Percentiles rank a stretch among this genome's conserved stretches.
Evolutionary conservation across 2,888 invertebrate species (phyloP).

Genomic region (Fragum whitleyi): DNA sequence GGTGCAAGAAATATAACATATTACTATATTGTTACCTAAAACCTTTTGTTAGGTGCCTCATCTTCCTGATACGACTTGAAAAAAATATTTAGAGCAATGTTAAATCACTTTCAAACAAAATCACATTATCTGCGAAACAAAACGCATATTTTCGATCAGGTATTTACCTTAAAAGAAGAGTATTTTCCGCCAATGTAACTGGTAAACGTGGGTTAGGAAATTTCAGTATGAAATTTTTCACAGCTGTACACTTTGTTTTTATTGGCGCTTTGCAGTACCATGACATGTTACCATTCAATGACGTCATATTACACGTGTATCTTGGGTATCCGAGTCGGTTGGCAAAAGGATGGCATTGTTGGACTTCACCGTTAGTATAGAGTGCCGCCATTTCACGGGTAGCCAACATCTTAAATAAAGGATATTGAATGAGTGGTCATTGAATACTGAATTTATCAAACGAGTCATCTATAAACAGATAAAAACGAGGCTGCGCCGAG

Average conservation of each 20-base stretch:
- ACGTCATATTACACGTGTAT: not conserved
- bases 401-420: not conserved
- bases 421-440: no score
- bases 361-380: not conserved
- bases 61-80: no score
- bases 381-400: not conserved
- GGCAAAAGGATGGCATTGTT: not conserved
- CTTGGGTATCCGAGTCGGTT: not conserved
- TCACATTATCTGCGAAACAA: no score
- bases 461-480: no score
- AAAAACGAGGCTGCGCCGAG: no score
- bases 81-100: no score
- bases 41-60: no score
- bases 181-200: not conserved
- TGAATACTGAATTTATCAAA: no score
- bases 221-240: not conserved
- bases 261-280: not conserved
- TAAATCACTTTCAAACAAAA: no score
- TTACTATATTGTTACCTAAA: no score
- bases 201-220: not conserved
- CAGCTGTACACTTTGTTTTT: not conserved
- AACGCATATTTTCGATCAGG: no score
- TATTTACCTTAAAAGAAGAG: not conserved
- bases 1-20: no score
- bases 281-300: conserved; percentile 10